Percentiles rank a stretch among this genome's conserved stretches.
Conservation (phyloP, 2,113 vertebrate species). For the Seriola rivoliana region DNA sequence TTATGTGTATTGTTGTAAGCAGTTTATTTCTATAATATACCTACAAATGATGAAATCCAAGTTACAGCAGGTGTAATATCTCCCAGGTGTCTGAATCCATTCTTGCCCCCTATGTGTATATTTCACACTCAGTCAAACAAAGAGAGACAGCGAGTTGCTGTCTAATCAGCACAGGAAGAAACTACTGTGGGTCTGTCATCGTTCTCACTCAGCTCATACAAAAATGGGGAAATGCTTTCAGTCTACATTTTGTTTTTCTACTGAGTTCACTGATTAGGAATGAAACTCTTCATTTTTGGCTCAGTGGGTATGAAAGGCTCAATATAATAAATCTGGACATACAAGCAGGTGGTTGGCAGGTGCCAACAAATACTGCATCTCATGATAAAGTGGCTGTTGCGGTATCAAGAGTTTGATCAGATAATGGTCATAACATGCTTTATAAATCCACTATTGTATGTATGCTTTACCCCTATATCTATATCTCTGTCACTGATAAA, state of each 20-base stretch:
- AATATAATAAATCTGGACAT: not conserved
- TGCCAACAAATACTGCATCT: constrained; percentile 17
- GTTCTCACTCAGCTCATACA: constrained; percentile 1
- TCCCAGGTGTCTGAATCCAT: not conserved
- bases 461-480: not conserved
- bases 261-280: constrained; percentile 35
- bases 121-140: constrained; percentile 46
- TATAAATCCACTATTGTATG: not conserved
- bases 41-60: not conserved
- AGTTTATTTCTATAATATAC: not conserved
- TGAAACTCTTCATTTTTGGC: constrained; percentile 6
- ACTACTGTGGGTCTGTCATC: constrained; percentile 48
- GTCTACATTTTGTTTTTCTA: constrained; percentile 12
- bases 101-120: not conserved
- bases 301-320: constrained; percentile 13
- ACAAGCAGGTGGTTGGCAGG: constrained; percentile 10
- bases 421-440: constrained; percentile 31
- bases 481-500: not conserved
- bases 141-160: constrained; percentile 19
- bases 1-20: not conserved
- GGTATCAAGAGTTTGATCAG: constrained; percentile 15
- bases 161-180: constrained; percentile 62
- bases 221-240: constrained; percentile 12
- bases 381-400: not conserved
- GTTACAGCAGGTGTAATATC: not conserved